Evolutionary conservation across 2,797 vertebrate species (phyloP).

Genomic region (Pseudomugil gertrudae): DNA sequence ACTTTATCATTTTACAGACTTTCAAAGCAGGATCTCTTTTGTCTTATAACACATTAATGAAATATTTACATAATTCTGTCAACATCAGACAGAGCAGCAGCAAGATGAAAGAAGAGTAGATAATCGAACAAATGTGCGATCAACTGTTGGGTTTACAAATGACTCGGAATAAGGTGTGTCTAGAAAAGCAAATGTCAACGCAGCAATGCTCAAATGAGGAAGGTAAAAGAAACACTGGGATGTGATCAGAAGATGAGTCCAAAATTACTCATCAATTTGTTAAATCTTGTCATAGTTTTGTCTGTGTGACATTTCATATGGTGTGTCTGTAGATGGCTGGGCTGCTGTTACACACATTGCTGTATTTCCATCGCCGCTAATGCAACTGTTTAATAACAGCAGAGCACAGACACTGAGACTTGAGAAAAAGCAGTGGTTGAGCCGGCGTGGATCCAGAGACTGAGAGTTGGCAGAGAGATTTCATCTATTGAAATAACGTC

Average conservation of each 20-base stretch:
- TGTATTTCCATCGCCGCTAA: conserved; percentile 62
- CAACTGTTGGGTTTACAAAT: background rate
- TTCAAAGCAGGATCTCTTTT: conserved; percentile 13
- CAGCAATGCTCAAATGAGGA: background rate
- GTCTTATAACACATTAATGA: conserved; percentile 13
- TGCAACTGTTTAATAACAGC: conserved; percentile 55
- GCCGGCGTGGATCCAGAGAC: conserved; percentile 68
- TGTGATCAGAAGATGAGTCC: background rate
- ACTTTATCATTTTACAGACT: conserved; percentile 18
- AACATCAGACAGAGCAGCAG: conserved; percentile 15
- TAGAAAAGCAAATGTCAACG: background rate
- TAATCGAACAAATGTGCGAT: conserved; percentile 2
- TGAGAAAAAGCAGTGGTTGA: conserved; percentile 60
- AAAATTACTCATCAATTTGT: conserved; percentile 21
- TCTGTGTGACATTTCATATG: conserved; percentile 13
- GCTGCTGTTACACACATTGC: conserved; percentile 40
- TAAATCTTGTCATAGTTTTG: conserved; percentile 15
- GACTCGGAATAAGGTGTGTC: background rate
- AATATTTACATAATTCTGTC: conserved; percentile 33
- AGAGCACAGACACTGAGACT: conserved; percentile 47
- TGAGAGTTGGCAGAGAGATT: conserved; percentile 57
- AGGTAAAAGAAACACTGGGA: background rate
- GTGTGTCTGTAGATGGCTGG: conserved; percentile 36
- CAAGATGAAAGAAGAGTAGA: conserved; percentile 11
- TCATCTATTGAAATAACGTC: conserved; percentile 73